Percentiles rank a stretch among this genome's conserved stretches.
These are phyloP conservation scores for Eurytoma californica DNA, from an alignment of 2,888 invertebrate species.

Conservation along the genomic window DNA sequence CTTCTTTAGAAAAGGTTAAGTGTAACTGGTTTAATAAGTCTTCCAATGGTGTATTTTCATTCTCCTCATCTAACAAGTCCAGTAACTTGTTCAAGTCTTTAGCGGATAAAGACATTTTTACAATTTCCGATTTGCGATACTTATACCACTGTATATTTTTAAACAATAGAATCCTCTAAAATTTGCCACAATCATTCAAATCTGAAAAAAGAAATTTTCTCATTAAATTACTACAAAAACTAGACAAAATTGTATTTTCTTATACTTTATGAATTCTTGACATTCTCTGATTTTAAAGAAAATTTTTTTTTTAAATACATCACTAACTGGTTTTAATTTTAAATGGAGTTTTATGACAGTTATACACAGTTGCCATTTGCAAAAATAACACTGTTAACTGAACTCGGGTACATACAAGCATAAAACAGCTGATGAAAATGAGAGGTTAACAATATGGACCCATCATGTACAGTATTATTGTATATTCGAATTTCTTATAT, in stretches of 20 bases:
- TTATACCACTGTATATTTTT: neutral
- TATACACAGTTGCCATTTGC: neutral
- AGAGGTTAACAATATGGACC: slow-evolving; percentile 2
- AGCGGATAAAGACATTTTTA: slow-evolving; percentile 66
- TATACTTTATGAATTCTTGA: neutral
- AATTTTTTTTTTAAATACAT: slow-evolving; percentile 17
- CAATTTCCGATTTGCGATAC: neutral
- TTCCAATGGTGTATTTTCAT: slow-evolving; percentile 78
- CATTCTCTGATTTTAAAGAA: neutral
- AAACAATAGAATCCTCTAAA: neutral
- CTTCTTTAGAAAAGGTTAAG: slow-evolving; percentile 86
- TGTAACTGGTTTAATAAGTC: slow-evolving; percentile 85
- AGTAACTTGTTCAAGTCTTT: slow-evolving; percentile 68
- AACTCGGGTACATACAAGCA: neutral
- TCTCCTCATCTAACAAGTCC: slow-evolving; percentile 70
- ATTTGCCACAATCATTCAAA: slow-evolving; percentile 3
- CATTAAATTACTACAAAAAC: slow-evolving; percentile 1
- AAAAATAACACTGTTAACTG: neutral
- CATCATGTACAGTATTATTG: too few relatives aligned
- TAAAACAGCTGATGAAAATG: slow-evolving; percentile 25
- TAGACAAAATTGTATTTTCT: neutral
- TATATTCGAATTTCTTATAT: too few relatives aligned
- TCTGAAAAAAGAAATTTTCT: slow-evolving; percentile 10
- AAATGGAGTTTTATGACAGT: neutral
- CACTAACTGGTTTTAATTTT: neutral